These are phyloP conservation scores for Anoplius nigerrimus DNA, from an alignment of 2,888 invertebrate species.

Conservation along the genomic window DNA sequence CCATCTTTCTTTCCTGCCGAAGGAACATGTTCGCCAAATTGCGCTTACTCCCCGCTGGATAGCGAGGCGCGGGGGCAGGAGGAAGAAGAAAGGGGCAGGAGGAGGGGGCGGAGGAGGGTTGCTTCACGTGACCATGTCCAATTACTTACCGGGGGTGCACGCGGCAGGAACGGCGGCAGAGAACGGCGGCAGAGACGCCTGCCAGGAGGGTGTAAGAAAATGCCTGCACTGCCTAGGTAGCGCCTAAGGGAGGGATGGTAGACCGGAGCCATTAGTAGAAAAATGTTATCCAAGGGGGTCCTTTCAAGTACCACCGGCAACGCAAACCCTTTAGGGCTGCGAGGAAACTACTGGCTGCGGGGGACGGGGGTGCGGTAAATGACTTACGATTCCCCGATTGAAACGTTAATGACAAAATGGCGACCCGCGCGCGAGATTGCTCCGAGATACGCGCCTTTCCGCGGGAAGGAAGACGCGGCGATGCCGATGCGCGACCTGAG, in stretches of 20 bases:
- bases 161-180: slow-evolving; percentile 34
- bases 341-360: slow-evolving; percentile 19
- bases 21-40: slow-evolving; percentile 44
- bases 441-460: neutral
- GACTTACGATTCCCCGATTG: slow-evolving; percentile 64
- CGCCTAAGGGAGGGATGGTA: slow-evolving; percentile 51
- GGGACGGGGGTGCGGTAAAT: slow-evolving; percentile 59
- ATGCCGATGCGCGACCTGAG: neutral
- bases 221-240: slow-evolving; percentile 12
- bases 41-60: slow-evolving; percentile 5
- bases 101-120: slow-evolving; percentile 27
- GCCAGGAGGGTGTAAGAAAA: neutral
- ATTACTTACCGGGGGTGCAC: slow-evolving; percentile 46
- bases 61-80: neutral
- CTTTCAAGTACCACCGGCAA: slow-evolving; percentile 63
- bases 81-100: neutral
- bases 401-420: slow-evolving; percentile 71
- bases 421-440: slow-evolving; percentile 41
- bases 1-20: slow-evolving; percentile 52
- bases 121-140: slow-evolving; percentile 55
- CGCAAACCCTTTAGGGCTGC: slow-evolving; percentile 64
- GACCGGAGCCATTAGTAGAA: slow-evolving; percentile 72
- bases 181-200: slow-evolving; percentile 33
- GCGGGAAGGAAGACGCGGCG: slow-evolving; percentile 18
- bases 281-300: slow-evolving; percentile 72